A percentile compares a stretch with the other conserved stretches of the same genome.
Conservation (phyloP, 2,113 vertebrate species). For the Hippocampus abdominalis region DNA sequence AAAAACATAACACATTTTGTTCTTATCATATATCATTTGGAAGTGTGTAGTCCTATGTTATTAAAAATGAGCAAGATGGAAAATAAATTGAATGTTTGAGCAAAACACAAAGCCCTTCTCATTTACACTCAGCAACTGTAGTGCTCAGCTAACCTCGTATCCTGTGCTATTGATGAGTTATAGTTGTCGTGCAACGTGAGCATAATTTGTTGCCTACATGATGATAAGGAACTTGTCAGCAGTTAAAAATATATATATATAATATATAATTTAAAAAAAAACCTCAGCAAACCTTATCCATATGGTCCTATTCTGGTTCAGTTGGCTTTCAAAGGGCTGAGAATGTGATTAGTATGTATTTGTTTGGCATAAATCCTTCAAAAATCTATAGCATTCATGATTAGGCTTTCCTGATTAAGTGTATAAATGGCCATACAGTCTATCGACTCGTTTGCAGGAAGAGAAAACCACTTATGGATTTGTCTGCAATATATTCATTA, state of each 20-base stretch:
- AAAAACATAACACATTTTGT: too few species aligned
- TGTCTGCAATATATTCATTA: conserved; percentile 33
- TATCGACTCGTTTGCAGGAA: conserved; percentile 15
- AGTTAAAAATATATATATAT: too few species aligned
- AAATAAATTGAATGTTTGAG: not conserved
- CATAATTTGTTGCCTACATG: not conserved
- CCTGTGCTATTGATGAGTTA: not conserved
- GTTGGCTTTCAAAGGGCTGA: not conserved
- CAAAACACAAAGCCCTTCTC: not conserved
- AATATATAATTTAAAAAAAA: too few species aligned
- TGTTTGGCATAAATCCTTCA: too few species aligned
- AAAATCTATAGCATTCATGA: not conserved
- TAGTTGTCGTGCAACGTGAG: not conserved
- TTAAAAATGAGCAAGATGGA: too few species aligned
- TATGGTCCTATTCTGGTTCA: not conserved
- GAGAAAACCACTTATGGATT: conserved; percentile 20
- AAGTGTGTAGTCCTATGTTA: too few species aligned
- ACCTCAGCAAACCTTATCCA: not conserved
- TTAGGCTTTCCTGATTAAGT: conserved; percentile 4
- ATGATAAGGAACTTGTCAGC: too few species aligned
- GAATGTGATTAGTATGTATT: not conserved
- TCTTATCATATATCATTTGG: too few species aligned
- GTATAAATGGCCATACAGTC: conserved; percentile 6
- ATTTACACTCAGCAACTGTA: not conserved
- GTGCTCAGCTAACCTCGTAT: not conserved